Evolutionary conservation across 2,797 vertebrate species (phyloP), one percentile per base, ranked within the genome.

Genomic region (Molossus alvarezi): DNA sequence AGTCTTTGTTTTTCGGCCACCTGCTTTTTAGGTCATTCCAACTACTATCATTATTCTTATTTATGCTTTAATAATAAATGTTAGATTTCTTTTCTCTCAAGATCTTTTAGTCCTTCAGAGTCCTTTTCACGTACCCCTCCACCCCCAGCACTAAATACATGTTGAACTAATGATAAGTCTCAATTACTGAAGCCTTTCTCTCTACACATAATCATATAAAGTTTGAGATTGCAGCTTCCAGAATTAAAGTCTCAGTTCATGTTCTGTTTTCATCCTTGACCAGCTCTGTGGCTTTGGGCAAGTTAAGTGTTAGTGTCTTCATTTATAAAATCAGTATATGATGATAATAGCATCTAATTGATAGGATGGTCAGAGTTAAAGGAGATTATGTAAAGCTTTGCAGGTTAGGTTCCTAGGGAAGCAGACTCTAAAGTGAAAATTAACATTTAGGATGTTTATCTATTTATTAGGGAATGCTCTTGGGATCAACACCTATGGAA

Each of bases 21-120:
- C 64, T 65, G 77, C 72, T 93, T 95, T 88, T 90, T 23, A 73
- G 73, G n/a, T 87, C 57, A 64, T 93, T 90, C 14, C 13, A 90
- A 33, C 33, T 37, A 12, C 58, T 81, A 45, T 53, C 72, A 18
- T 77, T 88, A 92, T 86, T 83, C 57, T 82, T 89, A 69, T 13
- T 20, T 90, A 10, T 88, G 57, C 45, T 89, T 75, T 95, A 73
- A 86, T 83, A 37, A 84, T 79, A 93, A 85, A 29, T 48, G 20
- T 60, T 77, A 65, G 27, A 45, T 87, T 72, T 90, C 13, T 88
- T 91, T 92, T 85, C 18, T 76, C 27, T 94, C 51, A 71, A 29
- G 7, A 88, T 90, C 29, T 83, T 10, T 67, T n/a, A 75, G 18
- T 58, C 58, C 37, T 77, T 85, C 27, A 67, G 57, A 58, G 51